These are phyloP conservation scores for Ardeotis arabs DNA, from an alignment of 2,113 vertebrate species.

Conservation along the genomic window DNA sequence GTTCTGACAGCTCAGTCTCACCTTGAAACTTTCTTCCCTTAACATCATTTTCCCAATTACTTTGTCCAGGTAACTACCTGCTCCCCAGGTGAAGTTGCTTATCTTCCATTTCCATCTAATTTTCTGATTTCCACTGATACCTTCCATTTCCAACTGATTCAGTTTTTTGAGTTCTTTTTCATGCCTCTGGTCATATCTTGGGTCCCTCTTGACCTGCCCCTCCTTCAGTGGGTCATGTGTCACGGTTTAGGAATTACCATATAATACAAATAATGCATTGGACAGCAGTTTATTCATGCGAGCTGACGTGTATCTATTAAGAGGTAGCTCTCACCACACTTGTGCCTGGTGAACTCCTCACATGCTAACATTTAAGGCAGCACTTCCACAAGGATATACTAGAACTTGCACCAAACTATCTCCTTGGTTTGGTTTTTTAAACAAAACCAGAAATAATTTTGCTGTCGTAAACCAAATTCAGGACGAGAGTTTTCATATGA, in stretches of 20 bases:
- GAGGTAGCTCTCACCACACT: background rate
- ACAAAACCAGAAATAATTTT: constrained; percentile 17
- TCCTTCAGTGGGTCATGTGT: background rate
- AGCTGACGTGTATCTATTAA: background rate
- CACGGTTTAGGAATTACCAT: background rate
- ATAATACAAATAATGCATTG: background rate
- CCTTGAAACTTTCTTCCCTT: background rate
- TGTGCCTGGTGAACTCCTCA: background rate
- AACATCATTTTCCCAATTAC: background rate
- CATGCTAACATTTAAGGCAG: background rate
- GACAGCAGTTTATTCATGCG: background rate
- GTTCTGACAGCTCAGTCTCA: background rate
- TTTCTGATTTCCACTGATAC: background rate
- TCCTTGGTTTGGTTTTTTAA: background rate
- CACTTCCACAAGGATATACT: background rate
- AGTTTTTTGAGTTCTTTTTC: background rate
- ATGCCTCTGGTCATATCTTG: background rate
- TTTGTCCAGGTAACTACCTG: background rate
- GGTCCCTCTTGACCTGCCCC: background rate
- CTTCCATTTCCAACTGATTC: background rate
- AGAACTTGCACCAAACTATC: background rate
- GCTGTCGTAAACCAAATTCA: constrained; percentile 34
- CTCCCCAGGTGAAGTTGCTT: background rate
- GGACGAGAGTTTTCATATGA: background rate
- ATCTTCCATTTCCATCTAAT: background rate